Conservation (phyloP, 2,113 vertebrate genomes). For the Myrmophylax atrothorax region DNA sequence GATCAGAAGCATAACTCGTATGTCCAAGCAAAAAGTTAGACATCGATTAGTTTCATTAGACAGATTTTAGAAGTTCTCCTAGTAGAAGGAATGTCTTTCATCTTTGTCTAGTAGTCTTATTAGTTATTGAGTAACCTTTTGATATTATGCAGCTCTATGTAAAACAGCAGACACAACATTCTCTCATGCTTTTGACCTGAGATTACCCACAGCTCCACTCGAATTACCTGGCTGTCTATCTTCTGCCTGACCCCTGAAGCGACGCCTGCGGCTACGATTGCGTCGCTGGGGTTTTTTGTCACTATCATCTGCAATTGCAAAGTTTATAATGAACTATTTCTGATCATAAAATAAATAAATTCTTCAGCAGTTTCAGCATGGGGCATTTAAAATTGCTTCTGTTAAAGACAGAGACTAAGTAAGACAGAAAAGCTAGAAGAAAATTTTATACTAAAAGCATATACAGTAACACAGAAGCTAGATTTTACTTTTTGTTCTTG, state of each 20-base stretch:
- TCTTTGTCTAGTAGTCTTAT: constrained; percentile 73
- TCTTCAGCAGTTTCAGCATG: constrained; percentile 69
- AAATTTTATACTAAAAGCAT: constrained; percentile 50
- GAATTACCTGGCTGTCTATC: constrained; percentile 99
- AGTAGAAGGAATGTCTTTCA: constrained; percentile 46
- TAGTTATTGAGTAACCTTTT: constrained; percentile 76
- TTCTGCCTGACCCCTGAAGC: constrained; percentile 90
- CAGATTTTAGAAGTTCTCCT: constrained; percentile 53
- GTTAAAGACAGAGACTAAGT: constrained; percentile 62
- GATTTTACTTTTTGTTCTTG: constrained; percentile 36
- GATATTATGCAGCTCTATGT: constrained; percentile 73
- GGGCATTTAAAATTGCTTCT: constrained; percentile 52
- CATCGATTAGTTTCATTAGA: constrained; percentile 76
- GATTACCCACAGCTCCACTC: constrained; percentile 72
- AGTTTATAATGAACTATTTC: constrained; percentile 81
- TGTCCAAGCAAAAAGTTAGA: constrained; percentile 67
- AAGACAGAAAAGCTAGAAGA: constrained; percentile 50
- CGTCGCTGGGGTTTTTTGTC: constrained; percentile 95
- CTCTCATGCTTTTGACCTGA: constrained; percentile 80
- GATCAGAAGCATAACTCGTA: background rate
- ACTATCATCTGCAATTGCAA: constrained; percentile 92
- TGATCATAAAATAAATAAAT: constrained; percentile 62
- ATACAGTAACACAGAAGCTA: constrained; percentile 28
- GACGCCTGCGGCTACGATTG: constrained; percentile 97
- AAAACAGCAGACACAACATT: constrained; percentile 78